These are phyloP conservation scores for Lagocephalus sceleratus DNA, from an alignment of 2,797 vertebrate genomes.

Conservation along the genomic window DNA sequence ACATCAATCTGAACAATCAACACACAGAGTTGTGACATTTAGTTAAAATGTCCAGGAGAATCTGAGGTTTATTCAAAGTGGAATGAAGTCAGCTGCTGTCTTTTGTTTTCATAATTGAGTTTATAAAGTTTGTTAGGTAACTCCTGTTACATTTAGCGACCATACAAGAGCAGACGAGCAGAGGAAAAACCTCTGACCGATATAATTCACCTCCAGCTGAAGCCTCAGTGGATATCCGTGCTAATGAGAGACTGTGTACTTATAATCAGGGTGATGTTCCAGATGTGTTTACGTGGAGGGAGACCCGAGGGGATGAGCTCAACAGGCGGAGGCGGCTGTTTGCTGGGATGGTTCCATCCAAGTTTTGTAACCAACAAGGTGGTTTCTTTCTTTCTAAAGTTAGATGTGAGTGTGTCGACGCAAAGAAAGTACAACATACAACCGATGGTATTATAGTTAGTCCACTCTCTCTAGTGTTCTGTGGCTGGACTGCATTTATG, in stretches of 20 bases:
- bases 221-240: too few species aligned
- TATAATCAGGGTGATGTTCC: background rate
- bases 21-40: background rate
- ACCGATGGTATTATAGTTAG: background rate
- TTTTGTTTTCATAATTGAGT: too few species aligned
- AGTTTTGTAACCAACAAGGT: too few species aligned
- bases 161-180: background rate
- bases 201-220: too few species aligned
- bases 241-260: too few species aligned
- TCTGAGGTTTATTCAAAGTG: too few species aligned
- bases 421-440: too few species aligned
- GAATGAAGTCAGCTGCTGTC: too few species aligned
- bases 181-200: background rate
- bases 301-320: background rate
- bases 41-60: background rate
- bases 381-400: too few species aligned
- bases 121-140: background rate
- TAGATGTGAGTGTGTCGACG: too few species aligned
- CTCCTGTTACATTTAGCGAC: background rate
- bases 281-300: background rate
- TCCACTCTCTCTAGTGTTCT: background rate
- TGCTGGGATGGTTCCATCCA: background rate
- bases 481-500: slow-evolving; percentile 3
- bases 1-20: too few species aligned
- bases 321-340: background rate